phyloP scores from a whole-genome alignment of 1,140 invertebrate genomes.

The Phortica variegata region DNA sequence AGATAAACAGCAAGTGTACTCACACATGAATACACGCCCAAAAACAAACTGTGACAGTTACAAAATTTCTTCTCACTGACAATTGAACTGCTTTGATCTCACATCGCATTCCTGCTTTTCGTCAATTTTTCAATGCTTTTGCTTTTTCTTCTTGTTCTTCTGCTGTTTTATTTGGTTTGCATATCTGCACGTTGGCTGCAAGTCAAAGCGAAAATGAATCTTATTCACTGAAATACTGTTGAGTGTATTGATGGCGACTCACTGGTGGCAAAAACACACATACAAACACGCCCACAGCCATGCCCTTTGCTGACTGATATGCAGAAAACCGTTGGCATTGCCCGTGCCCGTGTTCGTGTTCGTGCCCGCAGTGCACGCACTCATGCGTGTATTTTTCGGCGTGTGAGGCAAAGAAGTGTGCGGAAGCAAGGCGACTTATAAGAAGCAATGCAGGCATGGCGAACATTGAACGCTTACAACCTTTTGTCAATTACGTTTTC shows the following conservation, averaged over 20 bases:
- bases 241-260: no score
- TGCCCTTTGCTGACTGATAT: constrained; percentile 12
- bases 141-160: constrained; percentile 13
- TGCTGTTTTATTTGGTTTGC: constrained; percentile 4
- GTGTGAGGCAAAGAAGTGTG: constrained; percentile 15
- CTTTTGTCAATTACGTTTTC: constrained; percentile 46
- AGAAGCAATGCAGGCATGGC: constrained; percentile 24
- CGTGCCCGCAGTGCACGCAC: constrained; percentile 20
- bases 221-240: no score
- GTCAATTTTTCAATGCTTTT: constrained; percentile 45
- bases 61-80: constrained; percentile 31
- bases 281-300: constrained; percentile 20
- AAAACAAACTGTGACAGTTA: not conserved
- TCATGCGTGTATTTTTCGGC: constrained; percentile 38
- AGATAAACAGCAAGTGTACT: no score
- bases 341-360: not conserved
- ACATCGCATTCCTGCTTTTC: constrained; percentile 27
- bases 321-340: constrained; percentile 8
- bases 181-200: constrained; percentile 10
- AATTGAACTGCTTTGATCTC: constrained; percentile 50
- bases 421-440: constrained; percentile 3
- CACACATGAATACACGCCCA: no score
- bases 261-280: no score
- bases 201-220: no score
- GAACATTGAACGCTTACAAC: constrained; percentile 50